A percentile compares a stretch with the other conserved stretches of the same genome.
Evolutionary conservation across 2,797 vertebrate species (phyloP).

Genomic region (Apogon hyalosoma): DNA sequence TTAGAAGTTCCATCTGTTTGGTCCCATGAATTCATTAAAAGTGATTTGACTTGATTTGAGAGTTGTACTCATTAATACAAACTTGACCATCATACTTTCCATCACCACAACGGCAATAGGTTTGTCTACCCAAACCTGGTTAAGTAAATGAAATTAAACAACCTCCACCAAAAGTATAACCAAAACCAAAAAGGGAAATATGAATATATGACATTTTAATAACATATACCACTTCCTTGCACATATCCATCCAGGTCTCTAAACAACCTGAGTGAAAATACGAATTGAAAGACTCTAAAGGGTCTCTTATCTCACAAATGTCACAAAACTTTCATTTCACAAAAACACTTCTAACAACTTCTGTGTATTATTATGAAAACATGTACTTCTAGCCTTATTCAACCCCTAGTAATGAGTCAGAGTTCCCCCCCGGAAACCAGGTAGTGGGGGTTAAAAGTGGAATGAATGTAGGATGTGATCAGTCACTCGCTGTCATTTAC

Average conservation of each 20-base stretch:
- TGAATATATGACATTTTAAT: not conserved
- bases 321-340: not conserved
- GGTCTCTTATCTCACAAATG: slow-evolving; percentile 3
- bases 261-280: not conserved
- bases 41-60: slow-evolving; percentile 25
- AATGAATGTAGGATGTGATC: not conserved
- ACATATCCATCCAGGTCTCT: not conserved
- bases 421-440: not conserved
- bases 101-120: too few species aligned
- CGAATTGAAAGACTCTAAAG: not conserved
- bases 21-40: slow-evolving; percentile 28
- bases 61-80: slow-evolving; percentile 9
- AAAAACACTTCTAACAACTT: not conserved
- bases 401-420: slow-evolving; percentile 11
- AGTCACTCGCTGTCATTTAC: not conserved
- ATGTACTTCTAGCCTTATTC: not conserved
- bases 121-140: too few species aligned
- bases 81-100: too few species aligned
- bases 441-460: slow-evolving; percentile 8
- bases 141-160: too few species aligned
- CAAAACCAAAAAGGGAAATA: too few species aligned
- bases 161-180: too few species aligned
- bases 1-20: slow-evolving; percentile 62
- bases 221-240: not conserved
- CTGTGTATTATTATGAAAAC: not conserved